A percentile compares a stretch with the other conserved stretches of the same genome.
These are phyloP conservation scores for Nipponacmea schrenckii DNA, from an alignment of 2,888 invertebrate species.

Conservation along the genomic window DNA sequence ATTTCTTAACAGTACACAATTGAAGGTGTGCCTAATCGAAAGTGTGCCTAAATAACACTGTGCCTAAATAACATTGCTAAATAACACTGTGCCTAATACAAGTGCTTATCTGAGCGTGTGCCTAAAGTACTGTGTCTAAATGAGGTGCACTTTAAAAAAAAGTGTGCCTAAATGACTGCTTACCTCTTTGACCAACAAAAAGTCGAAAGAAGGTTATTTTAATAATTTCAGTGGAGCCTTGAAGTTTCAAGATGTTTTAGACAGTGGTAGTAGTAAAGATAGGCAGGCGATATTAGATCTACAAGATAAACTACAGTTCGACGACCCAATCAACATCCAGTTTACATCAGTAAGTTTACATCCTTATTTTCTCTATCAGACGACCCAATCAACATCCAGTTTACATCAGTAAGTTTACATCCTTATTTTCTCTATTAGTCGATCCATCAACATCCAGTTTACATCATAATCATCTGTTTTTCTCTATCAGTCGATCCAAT, in stretches of 20 bases:
- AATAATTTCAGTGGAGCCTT: constrained; percentile 65
- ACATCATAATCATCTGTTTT: background rate
- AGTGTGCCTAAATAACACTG: too few relatives aligned
- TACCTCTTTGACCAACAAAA: too few relatives aligned
- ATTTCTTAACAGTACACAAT: too few relatives aligned
- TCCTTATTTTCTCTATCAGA: background rate
- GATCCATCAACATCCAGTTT: background rate
- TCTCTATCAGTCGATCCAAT: too few relatives aligned
- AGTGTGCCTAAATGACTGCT: too few relatives aligned
- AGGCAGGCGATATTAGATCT: constrained; percentile 64
- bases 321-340: constrained; percentile 80
- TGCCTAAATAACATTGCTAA: too few relatives aligned
- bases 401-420: background rate
- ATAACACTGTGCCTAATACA: too few relatives aligned
- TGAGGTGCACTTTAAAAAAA: too few relatives aligned
- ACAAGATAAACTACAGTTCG: constrained; percentile 74
- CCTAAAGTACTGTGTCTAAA: too few relatives aligned
- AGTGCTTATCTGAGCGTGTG: too few relatives aligned
- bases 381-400: too few relatives aligned
- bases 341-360: constrained; percentile 78
- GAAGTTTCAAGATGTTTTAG: constrained; percentile 68
- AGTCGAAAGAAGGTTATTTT: background rate
- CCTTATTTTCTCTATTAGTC: background rate
- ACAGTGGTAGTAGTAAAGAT: constrained; percentile 68
- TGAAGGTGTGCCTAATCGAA: too few relatives aligned